A percentile compares a stretch with the other conserved stretches of the same genome.
Conservation (phyloP, 2,113 vertebrate genomes). For the Pollimyrus isidori region DNA sequence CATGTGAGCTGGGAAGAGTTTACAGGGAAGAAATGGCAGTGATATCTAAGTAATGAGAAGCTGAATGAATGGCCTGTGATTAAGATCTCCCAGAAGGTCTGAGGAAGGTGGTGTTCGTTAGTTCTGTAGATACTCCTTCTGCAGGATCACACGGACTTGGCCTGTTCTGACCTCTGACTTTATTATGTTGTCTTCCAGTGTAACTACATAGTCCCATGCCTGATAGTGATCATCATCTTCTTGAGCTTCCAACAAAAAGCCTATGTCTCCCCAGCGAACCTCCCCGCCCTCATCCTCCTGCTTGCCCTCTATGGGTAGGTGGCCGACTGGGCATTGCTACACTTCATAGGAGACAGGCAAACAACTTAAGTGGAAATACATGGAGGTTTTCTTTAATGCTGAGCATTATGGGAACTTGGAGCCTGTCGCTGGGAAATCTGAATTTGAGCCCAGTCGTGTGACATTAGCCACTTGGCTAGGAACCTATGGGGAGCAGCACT, state of each 20-base stretch:
- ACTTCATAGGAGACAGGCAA: not conserved
- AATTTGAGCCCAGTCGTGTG: not conserved
- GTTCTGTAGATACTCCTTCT: not conserved
- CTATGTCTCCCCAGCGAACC: conserved; percentile 85
- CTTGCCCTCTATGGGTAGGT: conserved; percentile 89
- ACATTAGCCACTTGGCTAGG: not conserved
- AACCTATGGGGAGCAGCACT: not conserved
- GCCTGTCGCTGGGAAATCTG: not conserved
- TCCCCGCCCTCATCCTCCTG: conserved; percentile 84
- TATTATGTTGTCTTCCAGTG: conserved; percentile 57
- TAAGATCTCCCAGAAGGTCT: not conserved
- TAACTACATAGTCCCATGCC: conserved; percentile 86
- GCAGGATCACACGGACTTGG: not conserved
- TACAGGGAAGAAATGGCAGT: conserved; percentile 6
- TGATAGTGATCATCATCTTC: conserved; percentile 89
- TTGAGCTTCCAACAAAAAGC: conserved; percentile 94
- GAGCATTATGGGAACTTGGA: not conserved
- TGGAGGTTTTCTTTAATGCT: not conserved
- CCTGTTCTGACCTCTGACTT: not conserved
- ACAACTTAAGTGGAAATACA: not conserved
- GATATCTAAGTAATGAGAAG: conserved; percentile 40
- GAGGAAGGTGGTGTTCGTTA: not conserved
- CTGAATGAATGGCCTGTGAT: not conserved
- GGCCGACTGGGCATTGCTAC: not conserved
- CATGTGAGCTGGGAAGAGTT: conserved; percentile 6